These are phyloP conservation scores for Eubucco bourcierii DNA, from an alignment of 2,113 vertebrate species.

Conservation along the genomic window DNA sequence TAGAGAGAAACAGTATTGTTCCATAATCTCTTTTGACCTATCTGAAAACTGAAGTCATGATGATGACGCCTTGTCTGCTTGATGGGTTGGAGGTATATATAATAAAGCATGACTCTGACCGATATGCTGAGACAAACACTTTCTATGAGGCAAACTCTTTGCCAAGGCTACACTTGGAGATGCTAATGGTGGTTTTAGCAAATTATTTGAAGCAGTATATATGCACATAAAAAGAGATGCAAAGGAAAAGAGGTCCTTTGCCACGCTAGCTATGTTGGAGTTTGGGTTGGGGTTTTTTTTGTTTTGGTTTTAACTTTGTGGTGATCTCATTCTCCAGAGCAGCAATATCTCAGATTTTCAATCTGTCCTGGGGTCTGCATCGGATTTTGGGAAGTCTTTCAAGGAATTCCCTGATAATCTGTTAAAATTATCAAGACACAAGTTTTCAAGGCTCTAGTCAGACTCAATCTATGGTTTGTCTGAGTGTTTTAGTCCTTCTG, in stretches of 20 bases:
- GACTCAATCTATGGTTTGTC: not conserved
- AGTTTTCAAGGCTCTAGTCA: not conserved
- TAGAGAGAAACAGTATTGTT: not conserved
- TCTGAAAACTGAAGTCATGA: not conserved
- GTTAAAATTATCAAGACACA: not conserved
- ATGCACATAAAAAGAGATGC: not conserved
- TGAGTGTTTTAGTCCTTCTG: not conserved
- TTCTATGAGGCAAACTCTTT: not conserved
- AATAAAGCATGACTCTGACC: not conserved
- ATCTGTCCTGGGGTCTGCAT: not conserved
- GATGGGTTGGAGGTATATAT: not conserved
- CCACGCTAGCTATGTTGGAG: not conserved
- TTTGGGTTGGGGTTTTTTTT: not conserved
- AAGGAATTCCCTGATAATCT: not conserved
- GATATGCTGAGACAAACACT: not conserved
- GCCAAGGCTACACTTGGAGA: not conserved
- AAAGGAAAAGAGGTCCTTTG: not conserved
- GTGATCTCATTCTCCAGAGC: not conserved
- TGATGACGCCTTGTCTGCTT: not conserved
- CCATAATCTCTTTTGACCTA: not conserved
- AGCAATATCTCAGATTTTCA: not conserved
- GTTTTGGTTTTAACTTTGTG: not conserved
- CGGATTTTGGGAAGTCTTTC: not conserved
- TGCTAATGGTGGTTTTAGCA: not conserved
- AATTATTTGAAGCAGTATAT: not conserved